Conservation (phyloP, 2,888 invertebrate species). For the Agrotis ipsilon region DNA sequence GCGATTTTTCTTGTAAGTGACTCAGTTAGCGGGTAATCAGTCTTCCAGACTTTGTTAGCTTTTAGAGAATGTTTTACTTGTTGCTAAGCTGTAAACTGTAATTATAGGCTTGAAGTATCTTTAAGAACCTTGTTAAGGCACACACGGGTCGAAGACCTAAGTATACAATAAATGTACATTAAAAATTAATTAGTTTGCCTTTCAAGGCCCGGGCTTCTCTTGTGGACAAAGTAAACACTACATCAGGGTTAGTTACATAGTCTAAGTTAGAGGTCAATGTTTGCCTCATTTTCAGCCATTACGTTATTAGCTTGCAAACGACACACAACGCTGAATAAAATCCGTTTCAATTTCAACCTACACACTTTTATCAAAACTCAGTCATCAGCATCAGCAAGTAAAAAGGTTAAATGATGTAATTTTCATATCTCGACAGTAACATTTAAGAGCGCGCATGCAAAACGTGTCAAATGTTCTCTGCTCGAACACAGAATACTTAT, state of each 20-base stretch:
- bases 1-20: slow-evolving; percentile 32
- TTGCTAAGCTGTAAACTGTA: slow-evolving; percentile 7
- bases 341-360: neutral
- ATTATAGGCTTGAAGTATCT: slow-evolving; percentile 9
- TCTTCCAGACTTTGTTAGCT: slow-evolving; percentile 13
- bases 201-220: slow-evolving; percentile 5
- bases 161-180: slow-evolving; percentile 12
- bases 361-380: slow-evolving; percentile 11
- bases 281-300: neutral
- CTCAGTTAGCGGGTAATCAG: slow-evolving; percentile 29
- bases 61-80: slow-evolving; percentile 11
- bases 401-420: slow-evolving; percentile 49
- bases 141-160: slow-evolving; percentile 12
- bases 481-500: slow-evolving; percentile 59
- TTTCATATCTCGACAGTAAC: slow-evolving; percentile 39
- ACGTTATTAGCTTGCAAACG: neutral
- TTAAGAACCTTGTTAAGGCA: slow-evolving; percentile 1
- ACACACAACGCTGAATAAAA: slow-evolving; percentile 1
- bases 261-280: slow-evolving; percentile 17
- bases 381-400: slow-evolving; percentile 14
- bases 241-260: slow-evolving; percentile 16
- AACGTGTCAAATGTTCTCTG: slow-evolving; percentile 66
- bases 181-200: slow-evolving; percentile 26
- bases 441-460: slow-evolving; percentile 34
- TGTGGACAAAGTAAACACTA: slow-evolving; percentile 13